These are phyloP conservation scores for Phalloptychus januarius DNA, from an alignment of 2,797 vertebrate genomes.

Conservation along the genomic window DNA sequence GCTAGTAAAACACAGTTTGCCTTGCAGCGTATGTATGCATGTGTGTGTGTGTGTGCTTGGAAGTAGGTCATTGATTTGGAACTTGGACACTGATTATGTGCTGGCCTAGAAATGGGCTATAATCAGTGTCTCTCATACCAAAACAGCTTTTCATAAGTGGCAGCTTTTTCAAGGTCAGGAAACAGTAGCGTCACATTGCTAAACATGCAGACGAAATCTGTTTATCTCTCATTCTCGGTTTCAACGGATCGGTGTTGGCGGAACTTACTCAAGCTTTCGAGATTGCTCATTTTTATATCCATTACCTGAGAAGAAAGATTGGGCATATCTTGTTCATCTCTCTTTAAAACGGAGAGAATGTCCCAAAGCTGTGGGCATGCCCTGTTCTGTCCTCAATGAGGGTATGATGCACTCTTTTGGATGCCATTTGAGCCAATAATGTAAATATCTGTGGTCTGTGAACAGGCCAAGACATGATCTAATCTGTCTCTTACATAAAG, in stretches of 20 bases:
- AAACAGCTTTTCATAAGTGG: conserved; percentile 78
- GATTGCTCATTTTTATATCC: conserved; percentile 52
- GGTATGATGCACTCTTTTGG: conserved; percentile 60
- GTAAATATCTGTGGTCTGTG: conserved; percentile 78
- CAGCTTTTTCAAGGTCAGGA: conserved; percentile 78
- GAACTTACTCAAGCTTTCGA: conserved; percentile 50
- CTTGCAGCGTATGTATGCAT: conserved; percentile 62
- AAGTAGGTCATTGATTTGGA: conserved; percentile 85
- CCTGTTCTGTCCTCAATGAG: conserved; percentile 64
- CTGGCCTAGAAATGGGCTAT: conserved; percentile 81
- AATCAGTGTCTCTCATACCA: conserved; percentile 78
- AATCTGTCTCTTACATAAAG: conserved; percentile 66
- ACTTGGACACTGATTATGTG: conserved; percentile 80
- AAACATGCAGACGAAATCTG: conserved; percentile 29
- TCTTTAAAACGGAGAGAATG: conserved; percentile 48
- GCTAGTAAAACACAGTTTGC: conserved; percentile 70
- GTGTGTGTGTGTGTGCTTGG: conserved; percentile 54
- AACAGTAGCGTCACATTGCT: conserved; percentile 57
- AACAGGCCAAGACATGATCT: conserved; percentile 78
- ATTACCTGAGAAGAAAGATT: conserved; percentile 25
- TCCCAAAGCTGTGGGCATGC: conserved; percentile 62
- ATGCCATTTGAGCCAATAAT: conserved; percentile 74
- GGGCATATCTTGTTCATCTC: conserved; percentile 52
- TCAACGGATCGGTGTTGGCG: conserved; percentile 30
- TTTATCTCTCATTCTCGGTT: conserved; percentile 33